phyloP scores from a whole-genome alignment of 64 coral and sea anemone genomes.

The Montipora sp. region DNA sequence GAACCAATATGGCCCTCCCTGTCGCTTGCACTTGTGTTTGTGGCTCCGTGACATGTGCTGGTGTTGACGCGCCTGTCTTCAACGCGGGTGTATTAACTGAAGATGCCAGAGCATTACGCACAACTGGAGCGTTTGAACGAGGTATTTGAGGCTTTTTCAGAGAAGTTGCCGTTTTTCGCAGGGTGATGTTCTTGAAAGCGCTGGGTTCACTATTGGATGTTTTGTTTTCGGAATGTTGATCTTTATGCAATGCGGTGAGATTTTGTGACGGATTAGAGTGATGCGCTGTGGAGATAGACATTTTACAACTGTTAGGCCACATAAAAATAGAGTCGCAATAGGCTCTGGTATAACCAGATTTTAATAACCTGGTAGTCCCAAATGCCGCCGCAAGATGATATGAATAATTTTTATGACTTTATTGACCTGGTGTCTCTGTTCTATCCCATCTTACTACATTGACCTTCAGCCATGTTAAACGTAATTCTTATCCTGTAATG shows the following conservation, averaged over 20 bases:
- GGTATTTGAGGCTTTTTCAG: background rate
- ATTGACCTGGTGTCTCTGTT: too few relatives aligned
- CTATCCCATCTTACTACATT: too few relatives aligned
- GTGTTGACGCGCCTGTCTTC: background rate
- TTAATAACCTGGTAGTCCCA: too few relatives aligned
- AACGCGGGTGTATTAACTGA: too few relatives aligned
- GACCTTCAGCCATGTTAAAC: too few relatives aligned
- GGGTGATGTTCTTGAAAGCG: background rate
- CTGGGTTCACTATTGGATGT: background rate
- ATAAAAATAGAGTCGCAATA: background rate
- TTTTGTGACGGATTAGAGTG: background rate
- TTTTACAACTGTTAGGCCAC: background rate
- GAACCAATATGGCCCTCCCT: conserved; percentile 14
- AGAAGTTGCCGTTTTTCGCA: background rate
- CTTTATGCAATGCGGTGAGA: background rate
- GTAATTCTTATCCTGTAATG: too few relatives aligned
- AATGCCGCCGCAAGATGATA: too few relatives aligned
- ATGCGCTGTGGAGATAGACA: background rate
- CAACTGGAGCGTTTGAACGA: background rate
- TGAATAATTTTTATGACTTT: too few relatives aligned
- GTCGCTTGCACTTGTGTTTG: background rate
- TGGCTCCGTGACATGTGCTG: background rate
- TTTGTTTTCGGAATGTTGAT: background rate
- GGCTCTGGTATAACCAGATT: too few relatives aligned
- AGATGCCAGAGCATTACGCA: background rate